Evolutionary conservation across 2,888 invertebrate species (phyloP), one percentile per base, ranked within the genome.

Genomic region (Cerceris rybyensis): DNA sequence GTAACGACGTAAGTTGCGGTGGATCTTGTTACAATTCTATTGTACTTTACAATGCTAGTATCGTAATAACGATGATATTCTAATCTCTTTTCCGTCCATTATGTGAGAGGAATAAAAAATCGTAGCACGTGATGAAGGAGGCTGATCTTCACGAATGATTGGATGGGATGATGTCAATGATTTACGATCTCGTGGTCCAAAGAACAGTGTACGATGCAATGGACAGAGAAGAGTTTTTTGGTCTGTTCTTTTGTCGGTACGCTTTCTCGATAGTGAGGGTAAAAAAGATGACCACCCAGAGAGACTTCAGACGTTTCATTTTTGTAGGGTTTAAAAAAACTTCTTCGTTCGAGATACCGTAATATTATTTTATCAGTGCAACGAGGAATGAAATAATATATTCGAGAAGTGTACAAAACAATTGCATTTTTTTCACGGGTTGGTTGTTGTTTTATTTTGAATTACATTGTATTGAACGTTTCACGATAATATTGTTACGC

Each of bases 171-270:
- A 73, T 59, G 70, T 60, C 70, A 57, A 72, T 79, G 82, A 82
- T 82, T 82, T 82, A 82, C 70, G 75, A 75, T 71, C 54, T 39
- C 11, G 52, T 46, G 54, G 65, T 42, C 70, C 65, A 71, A 75
- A 70, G 70, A 69, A 82, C 63, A 63, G 68, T 54, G 46, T 49
- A 54, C 43, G 63, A 59, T 68, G 73, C 68, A 70, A 42, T 46
- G 60, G 46, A 52, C 28, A 17, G 54, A 55, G 67, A 57, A 59
- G 59, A 49, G 11, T 58, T 69, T 64, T 65, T 75, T 14, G 16
- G 63, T 28, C 64, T 71, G 61, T 9, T 39, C 28, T 65, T 28
- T 61, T 59, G 54, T 63, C 50, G 57, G 54, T 61, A 65, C 42
- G 59, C 9, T n/a, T 50, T 39, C 14, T 9, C 41, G 14, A 43